Evolutionary conservation across 2,888 invertebrate genomes (phyloP).

Genomic region (Sphinx pinastri): DNA sequence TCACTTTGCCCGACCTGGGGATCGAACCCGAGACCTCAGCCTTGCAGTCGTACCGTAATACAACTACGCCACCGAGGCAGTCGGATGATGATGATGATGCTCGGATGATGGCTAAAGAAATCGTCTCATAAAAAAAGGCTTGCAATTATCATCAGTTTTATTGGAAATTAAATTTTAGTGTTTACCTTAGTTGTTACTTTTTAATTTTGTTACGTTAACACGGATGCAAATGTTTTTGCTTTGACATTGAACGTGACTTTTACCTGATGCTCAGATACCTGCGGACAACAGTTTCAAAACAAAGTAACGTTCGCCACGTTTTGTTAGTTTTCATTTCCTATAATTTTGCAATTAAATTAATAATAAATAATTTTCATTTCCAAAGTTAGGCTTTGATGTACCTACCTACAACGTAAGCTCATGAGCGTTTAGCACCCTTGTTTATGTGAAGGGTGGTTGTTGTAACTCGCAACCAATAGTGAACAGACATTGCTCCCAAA

Average conservation of each 20-base stretch:
- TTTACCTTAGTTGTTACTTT: not conserved
- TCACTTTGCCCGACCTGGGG: too few relatives aligned
- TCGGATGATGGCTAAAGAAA: too few relatives aligned
- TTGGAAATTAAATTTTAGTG: not conserved
- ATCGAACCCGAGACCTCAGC: too few relatives aligned
- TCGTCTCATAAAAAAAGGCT: not conserved
- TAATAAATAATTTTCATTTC: not conserved
- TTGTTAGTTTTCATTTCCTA: not conserved
- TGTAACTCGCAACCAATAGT: not conserved
- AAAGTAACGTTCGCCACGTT: not conserved
- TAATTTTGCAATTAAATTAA: not conserved
- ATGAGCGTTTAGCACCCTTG: not conserved
- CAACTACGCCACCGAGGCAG: too few relatives aligned
- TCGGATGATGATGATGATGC: too few relatives aligned
- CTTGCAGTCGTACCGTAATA: too few relatives aligned
- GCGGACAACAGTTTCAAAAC: slow-evolving; percentile 14
- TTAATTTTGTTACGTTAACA: slow-evolving; percentile 2
- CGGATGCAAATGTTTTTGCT: slow-evolving; percentile 8
- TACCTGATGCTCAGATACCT: slow-evolving; percentile 25
- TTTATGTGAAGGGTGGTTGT: not conserved
- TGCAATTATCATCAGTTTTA: not conserved
- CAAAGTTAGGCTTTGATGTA: not conserved
- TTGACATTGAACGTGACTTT: slow-evolving; percentile 25
- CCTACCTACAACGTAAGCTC: not conserved
- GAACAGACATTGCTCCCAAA: not conserved